These are phyloP conservation scores for Paramormyrops kingsleyae DNA, from an alignment of 2,113 vertebrate species.

Conservation along the genomic window DNA sequence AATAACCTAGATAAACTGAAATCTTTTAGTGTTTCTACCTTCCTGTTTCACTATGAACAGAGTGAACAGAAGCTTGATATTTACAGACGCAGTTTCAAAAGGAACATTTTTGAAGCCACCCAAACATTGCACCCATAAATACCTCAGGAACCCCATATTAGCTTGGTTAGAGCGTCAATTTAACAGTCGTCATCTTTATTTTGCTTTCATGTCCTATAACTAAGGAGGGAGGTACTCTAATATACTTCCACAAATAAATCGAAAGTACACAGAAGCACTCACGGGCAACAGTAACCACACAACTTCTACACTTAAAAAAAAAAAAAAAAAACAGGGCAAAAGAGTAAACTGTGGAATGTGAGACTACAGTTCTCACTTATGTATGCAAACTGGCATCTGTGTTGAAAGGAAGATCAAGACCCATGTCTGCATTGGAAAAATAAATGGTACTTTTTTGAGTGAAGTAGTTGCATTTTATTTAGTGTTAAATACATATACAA, in stretches of 20 bases:
- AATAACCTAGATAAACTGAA: background rate
- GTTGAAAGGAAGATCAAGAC: background rate
- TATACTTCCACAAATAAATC: background rate
- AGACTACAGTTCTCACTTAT: background rate
- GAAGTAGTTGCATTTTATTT: slow-evolving; percentile 50
- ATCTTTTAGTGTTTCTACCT: background rate
- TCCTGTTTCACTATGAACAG: background rate
- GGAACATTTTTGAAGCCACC: background rate
- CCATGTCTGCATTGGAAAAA: background rate
- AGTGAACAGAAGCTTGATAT: background rate
- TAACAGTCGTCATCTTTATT: background rate
- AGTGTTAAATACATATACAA: slow-evolving; percentile 95
- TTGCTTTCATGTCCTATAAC: background rate
- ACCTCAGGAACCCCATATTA: background rate
- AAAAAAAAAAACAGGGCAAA: background rate
- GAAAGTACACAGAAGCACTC: background rate
- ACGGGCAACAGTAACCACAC: background rate
- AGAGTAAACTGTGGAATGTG: background rate
- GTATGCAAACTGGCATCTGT: background rate
- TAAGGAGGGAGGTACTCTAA: background rate
- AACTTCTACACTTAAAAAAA: no score
- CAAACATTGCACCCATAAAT: background rate
- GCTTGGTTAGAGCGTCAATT: background rate
- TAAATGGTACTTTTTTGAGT: background rate
- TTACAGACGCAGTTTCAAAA: background rate